Evolutionary conservation across 2,888 invertebrate genomes (phyloP).

Genomic region (Anticlea derivata): DNA sequence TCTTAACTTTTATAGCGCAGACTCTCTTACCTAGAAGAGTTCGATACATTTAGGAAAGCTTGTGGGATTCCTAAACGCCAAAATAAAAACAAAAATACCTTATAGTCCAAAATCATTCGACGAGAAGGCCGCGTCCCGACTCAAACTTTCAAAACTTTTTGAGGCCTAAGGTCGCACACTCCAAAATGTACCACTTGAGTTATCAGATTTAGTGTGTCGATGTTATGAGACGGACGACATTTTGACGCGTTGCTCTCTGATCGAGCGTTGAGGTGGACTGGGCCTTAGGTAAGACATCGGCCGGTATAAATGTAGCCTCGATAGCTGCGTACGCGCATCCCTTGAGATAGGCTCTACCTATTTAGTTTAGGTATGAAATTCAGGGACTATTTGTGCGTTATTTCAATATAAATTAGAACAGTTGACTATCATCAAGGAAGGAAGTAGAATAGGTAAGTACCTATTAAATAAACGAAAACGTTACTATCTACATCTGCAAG

Average conservation of each 20-base stretch:
- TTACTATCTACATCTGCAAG: too few relatives aligned
- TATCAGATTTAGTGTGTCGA: background rate
- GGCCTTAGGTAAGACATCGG: background rate
- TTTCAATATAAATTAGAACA: too few relatives aligned
- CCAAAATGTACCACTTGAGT: background rate
- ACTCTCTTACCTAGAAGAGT: too few relatives aligned
- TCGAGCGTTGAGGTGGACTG: slow-evolving; percentile 12
- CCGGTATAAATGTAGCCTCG: slow-evolving; percentile 14
- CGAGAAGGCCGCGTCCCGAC: background rate
- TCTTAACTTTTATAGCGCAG: too few relatives aligned
- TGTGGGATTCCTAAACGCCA: too few relatives aligned
- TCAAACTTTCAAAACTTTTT: background rate
- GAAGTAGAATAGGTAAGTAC: too few relatives aligned
- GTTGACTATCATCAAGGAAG: too few relatives aligned
- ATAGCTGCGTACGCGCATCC: slow-evolving; percentile 13
- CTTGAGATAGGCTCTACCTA: slow-evolving; percentile 7
- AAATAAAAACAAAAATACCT: too few relatives aligned
- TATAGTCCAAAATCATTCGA: background rate
- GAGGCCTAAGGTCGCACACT: slow-evolving; percentile 8
- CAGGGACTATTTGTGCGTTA: background rate
- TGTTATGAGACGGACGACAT: background rate
- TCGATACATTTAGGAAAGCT: too few relatives aligned
- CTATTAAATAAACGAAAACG: too few relatives aligned
- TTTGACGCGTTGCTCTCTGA: slow-evolving; percentile 1
- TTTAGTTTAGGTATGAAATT: background rate